Base-by-base conservation (phyloP, 2,113 vertebrate genomes). In the Corvus cornix region DNA sequence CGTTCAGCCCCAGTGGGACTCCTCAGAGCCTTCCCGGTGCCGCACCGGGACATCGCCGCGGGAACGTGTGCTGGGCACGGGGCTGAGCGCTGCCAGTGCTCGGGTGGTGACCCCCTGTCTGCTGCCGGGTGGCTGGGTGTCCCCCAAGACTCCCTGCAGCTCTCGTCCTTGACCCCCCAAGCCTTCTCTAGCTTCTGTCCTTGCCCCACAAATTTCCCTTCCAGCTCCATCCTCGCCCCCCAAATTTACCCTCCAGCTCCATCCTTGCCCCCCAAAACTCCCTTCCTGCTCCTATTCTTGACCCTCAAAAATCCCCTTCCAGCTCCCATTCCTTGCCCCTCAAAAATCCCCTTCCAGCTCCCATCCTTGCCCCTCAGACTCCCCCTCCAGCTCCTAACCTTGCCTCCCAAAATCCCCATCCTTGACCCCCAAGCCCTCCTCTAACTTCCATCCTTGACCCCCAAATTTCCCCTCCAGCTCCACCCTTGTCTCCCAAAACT, bases 31-130 rank as follows among this genome's bases (percentile, higher is more conserved):
- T 3, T 8, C 27, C 30, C 28, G 14, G 15, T 10, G 13, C 35
- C 5, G 12, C 39, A 12, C 14, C 11, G n/a, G 7, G 77, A 3
- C 18, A 3, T 11, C 41, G 8, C 44, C 11, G 7, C 13, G 6
- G 55, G 21, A 6, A 1, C 1, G 41, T 7, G 86, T 3, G 26
- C 16, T 3, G 68, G 63, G 6, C 22, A 0, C 2, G 8, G 35
- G 17, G 30, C 58, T 11, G 41, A 33, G 53, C 31, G 1, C 22
- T 24, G 59, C 31, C 37, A 0, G 63, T 9, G 39, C 58, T 22
- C 41, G 0, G 6, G 9, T 60, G 81, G 9, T 24, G 7, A 66
- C 4, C 22, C 23, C 41, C 20, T 4, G 9, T 2, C 2, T 35
- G 67, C 73, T 81, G 69, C 4, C 6, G 16, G 8, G 51, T 11